Base-by-base conservation (phyloP, 1,140 invertebrate species). In the Popillia japonica region DNA sequence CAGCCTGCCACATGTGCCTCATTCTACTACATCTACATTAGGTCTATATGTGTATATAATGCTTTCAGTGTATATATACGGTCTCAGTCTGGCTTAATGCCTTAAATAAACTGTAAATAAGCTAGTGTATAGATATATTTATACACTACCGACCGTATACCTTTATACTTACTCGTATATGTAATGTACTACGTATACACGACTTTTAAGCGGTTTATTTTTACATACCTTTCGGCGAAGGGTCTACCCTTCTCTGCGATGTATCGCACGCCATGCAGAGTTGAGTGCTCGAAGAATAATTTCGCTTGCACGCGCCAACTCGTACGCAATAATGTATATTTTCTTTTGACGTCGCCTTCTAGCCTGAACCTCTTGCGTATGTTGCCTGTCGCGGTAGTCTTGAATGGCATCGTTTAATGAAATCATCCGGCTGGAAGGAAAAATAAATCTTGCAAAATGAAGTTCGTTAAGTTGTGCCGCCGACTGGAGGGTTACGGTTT, bases 241-340 rank as follows among this genome's bases (percentile, higher is more conserved):
- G 92, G 92, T 64, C 92, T 86, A 17, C 91, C 91, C 73, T 89
- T 89, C 82, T 93, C 92, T 2, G 92, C 92, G 40, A 93, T 92
- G 80, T 93, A 94, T 3, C 91, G 87, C 0, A 94, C 92, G 6
- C 92, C 92, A 82, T 93, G 92, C 4, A 93, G 87, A 2, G 92
- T 92, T 0, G 92, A 93, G 80, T 93, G 90, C 75, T 92, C 90
- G 80, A 93, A 93, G 83, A 92, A 93, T 78, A 92, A 89, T 78
- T 90, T 90, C 0, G 90, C 90, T 83, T 93, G 92, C 82, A 92
- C 90, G 48, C 88, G 87, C 80, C 90, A 88, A 81, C 92, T 93
- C 0, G 89, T 88, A 68, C 84, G 83, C 27, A 88, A 77, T 22
- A 86, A 75, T 77, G 79, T 80, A 34, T 79, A 77, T 40, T 80